Evolutionary conservation across 1,140 invertebrate species (phyloP).

Genomic region (Drosophila bipectinata): DNA sequence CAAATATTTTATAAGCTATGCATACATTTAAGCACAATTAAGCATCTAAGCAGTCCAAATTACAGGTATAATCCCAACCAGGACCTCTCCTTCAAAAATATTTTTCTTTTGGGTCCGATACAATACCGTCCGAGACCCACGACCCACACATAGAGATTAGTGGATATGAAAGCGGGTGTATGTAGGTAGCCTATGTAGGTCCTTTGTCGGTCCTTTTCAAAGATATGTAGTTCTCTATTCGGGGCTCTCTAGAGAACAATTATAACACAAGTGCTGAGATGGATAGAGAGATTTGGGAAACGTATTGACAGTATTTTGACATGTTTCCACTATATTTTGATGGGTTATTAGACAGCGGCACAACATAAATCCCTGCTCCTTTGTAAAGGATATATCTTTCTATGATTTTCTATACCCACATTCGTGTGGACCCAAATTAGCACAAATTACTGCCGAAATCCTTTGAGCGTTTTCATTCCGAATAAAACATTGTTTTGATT

Average conservation of each 20-base stretch:
- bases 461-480: conserved; percentile 36
- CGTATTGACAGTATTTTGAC: conserved; percentile 75
- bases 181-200: conserved; percentile 48
- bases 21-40: conserved; percentile 79
- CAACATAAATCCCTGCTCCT: conserved; percentile 26
- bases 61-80: conserved; percentile 66
- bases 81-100: conserved; percentile 9
- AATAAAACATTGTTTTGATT: conserved; percentile 31
- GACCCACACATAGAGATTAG: conserved; percentile 32
- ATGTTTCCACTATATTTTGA: conserved; percentile 63
- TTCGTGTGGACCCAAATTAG: conserved; percentile 35
- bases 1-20: conserved; percentile 77
- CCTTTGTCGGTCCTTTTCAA: conserved; percentile 57
- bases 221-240: conserved; percentile 32
- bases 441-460: conserved; percentile 41
- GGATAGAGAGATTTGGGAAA: conserved; percentile 32
- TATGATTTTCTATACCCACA: background rate
- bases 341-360: conserved; percentile 51
- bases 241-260: conserved; percentile 51
- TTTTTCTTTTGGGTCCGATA: conserved; percentile 18
- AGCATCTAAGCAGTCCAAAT: conserved; percentile 72
- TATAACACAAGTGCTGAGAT: conserved; percentile 58
- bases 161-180: conserved; percentile 12
- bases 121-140: background rate
- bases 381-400: conserved; percentile 5